Evolutionary conservation across 2,113 vertebrate genomes (phyloP).

Genomic region (Sinosuthora webbiana): DNA sequence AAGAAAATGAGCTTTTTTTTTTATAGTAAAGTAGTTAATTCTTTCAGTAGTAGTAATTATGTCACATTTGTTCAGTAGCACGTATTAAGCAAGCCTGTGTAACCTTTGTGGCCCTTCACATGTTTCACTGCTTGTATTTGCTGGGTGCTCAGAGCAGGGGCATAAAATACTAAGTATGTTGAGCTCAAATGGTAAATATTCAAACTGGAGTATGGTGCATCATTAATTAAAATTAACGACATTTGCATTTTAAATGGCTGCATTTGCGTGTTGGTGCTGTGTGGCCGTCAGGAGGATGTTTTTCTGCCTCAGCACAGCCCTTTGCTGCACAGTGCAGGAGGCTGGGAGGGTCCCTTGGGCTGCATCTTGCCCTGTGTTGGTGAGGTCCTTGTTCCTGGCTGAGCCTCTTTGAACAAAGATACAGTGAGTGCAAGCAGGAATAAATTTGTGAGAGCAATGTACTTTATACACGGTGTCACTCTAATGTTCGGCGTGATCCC

Average conservation of each 20-base stretch:
- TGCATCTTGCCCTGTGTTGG: not conserved
- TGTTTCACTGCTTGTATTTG: not conserved
- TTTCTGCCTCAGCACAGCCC: not conserved
- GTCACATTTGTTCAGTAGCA: not conserved
- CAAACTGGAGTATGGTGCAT: not conserved
- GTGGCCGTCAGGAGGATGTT: not conserved
- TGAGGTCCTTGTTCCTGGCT: not conserved
- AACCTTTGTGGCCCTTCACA: not conserved
- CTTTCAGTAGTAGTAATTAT: not conserved
- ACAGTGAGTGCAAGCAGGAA: not conserved
- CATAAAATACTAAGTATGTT: not conserved
- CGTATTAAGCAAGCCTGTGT: not conserved
- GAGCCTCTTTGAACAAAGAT: not conserved
- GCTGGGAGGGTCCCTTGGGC: not conserved
- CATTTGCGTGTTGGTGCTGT: not conserved
- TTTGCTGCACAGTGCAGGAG: rapidly evolving
- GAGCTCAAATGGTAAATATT: not conserved
- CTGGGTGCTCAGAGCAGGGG: not conserved
- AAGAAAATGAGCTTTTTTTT: not conserved
- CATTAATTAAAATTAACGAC: not conserved
- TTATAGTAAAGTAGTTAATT: not conserved
- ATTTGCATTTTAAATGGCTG: not conserved
- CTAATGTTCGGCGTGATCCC: not conserved
- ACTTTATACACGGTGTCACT: not conserved
- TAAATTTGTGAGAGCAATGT: not conserved